phyloP scores from a whole-genome alignment of 64 coral and sea anemone genomes.

The Montipora capricornis region DNA sequence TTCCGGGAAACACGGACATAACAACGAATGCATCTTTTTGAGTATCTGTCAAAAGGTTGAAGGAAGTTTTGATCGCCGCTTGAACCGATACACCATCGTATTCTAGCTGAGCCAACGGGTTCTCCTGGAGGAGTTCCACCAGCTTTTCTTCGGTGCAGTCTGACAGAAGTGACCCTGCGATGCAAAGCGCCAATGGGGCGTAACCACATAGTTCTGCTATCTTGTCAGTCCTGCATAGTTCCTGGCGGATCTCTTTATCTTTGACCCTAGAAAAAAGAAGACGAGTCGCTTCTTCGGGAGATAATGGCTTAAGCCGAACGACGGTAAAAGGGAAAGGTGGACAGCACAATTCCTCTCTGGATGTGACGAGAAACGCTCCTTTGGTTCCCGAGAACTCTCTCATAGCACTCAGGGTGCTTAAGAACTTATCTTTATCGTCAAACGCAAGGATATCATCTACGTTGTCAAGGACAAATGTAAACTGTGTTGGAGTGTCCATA shows the following conservation, averaged over 20 bases:
- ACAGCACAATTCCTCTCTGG: background rate
- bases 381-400: background rate
- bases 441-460: background rate
- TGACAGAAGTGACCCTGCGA: constrained; percentile 39
- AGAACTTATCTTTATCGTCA: constrained; percentile 1
- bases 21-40: background rate
- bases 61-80: constrained; percentile 28
- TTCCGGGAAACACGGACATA: constrained; percentile 28
- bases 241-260: background rate
- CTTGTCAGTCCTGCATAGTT: background rate
- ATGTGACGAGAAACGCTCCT: background rate
- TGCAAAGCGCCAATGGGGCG: constrained; percentile 57
- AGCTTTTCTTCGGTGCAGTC: constrained; percentile 14
- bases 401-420: background rate
- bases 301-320: background rate
- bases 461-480: constrained; percentile 39
- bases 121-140: background rate
- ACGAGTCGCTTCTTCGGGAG: background rate
- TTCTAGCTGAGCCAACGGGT: background rate
- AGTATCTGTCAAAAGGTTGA: background rate
- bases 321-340: background rate
- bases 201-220: constrained; percentile 41
- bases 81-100: background rate
- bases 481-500: background rate
- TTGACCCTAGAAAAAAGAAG: constrained; percentile 4